These are phyloP conservation scores for Trypoxylon attenuatum DNA, from an alignment of 2,888 invertebrate genomes.

Conservation along the genomic window DNA sequence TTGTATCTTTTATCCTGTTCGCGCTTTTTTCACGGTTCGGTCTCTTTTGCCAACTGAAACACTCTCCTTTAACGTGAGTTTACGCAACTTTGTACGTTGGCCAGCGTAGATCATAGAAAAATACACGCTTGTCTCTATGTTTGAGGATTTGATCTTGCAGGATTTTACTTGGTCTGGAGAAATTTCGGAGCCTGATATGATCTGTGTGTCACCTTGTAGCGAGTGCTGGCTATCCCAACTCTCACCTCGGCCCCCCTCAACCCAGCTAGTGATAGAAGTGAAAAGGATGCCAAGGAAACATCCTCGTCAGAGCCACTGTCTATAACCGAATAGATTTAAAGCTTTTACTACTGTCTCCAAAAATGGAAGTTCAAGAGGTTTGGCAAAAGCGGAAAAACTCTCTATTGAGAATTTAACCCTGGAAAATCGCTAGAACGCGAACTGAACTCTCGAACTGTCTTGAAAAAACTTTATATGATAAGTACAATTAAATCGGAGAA, in stretches of 20 bases:
- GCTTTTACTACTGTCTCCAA: constrained; percentile 19
- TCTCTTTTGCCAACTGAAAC: no score
- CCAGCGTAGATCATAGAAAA: constrained; percentile 30
- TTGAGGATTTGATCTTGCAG: constrained; percentile 30
- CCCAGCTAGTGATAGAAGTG: constrained; percentile 66
- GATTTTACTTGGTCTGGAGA: constrained; percentile 41
- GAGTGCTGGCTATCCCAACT: constrained; percentile 71
- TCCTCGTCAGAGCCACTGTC: neutral
- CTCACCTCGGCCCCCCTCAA: constrained; percentile 73
- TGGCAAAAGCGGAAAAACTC: neutral
- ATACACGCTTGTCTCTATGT: constrained; percentile 33
- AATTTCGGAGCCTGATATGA: constrained; percentile 58
- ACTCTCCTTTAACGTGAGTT: no score
- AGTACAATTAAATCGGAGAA: no score
- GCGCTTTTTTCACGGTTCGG: no score
- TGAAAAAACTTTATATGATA: no score
- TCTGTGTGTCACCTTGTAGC: constrained; percentile 65
- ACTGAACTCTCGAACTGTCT: no score
- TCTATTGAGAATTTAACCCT: no score
- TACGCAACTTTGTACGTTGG: constrained; percentile 4
- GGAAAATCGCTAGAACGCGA: no score
- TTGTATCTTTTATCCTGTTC: neutral
- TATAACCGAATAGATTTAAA: constrained; percentile 22
- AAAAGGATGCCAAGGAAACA: constrained; percentile 39
- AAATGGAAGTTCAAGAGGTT: constrained; percentile 3